Evolutionary conservation across 2,888 invertebrate genomes (phyloP), one percentile per base, ranked within the genome.

Genomic region (Parelbella ahira): DNA sequence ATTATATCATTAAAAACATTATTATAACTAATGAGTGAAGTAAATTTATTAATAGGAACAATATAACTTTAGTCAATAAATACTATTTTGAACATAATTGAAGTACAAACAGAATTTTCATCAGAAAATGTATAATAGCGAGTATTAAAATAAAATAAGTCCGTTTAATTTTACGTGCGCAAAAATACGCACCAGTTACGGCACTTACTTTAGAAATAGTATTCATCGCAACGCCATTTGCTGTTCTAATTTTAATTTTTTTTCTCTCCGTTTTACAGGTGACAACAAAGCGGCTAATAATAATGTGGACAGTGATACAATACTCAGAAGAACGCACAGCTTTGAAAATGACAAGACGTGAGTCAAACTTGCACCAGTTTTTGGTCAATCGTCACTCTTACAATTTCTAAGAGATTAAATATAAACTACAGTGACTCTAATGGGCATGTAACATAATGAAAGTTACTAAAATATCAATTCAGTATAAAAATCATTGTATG

Each of bases 331-430:
- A 73, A 94, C 95, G 28, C 94, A 94, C 72, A 96, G 95, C 83
- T 95, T 95, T 72, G 95, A 95, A 77, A 93, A 93, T 63, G 95
- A 96, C 75, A 93, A 94, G 86, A 93, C 93, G 96, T 96, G 88
- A 91, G 94, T 93, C 39, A 4, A 19, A 18, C 2, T 12, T 12
- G 25, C 12, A 39, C 6, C n/a, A 25, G 10, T 6, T 23, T 8
- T 18, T 30, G 7, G 15, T 21, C 15, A 9, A 12, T 13, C 3
- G 9, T 11, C 19, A 20, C 19, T 6, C 1, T 21, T 15, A 18
- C n/a, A 29, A 20, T 19, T 7, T 18, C 18, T 38, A 25, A 18
- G 4, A n/a, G n/a, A n/a, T n/a, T n/a, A n/a, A n/a, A n/a, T 34
- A 5, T 32, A 29, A 11, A 29, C 10, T 27, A 24, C 25, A 32